Evolutionary conservation across 2,888 invertebrate genomes (phyloP).

Genomic region (Apamea anceps): DNA sequence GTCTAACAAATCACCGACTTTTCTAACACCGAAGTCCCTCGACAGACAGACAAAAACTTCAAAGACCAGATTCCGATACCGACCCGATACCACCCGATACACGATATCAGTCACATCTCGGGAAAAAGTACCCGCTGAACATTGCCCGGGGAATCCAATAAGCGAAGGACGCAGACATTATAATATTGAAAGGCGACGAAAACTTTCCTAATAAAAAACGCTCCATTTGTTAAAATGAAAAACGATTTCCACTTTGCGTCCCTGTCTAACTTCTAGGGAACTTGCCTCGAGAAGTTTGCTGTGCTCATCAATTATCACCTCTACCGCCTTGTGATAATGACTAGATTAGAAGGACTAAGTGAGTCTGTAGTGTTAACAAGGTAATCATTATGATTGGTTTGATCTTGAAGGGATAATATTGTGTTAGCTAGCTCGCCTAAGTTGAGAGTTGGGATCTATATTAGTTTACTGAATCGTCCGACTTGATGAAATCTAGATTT

Average conservation of each 20-base stretch:
- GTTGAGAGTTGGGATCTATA: constrained; percentile 33
- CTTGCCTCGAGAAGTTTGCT: constrained; percentile 38
- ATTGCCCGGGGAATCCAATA: constrained; percentile 75
- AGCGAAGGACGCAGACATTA: constrained; percentile 72
- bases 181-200: constrained; percentile 80
- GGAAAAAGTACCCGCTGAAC: constrained; percentile 52
- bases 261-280: constrained; percentile 56
- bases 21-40: background rate
- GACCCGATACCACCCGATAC: constrained; percentile 45
- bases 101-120: constrained; percentile 43
- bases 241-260: constrained; percentile 73
- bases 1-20: background rate
- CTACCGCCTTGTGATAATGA: constrained; percentile 47
- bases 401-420: constrained; percentile 43
- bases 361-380: constrained; percentile 41
- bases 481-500: constrained; percentile 10
- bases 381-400: constrained; percentile 47
- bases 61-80: constrained; percentile 7
- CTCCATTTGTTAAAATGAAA: constrained; percentile 81
- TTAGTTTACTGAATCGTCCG: constrained; percentile 10
- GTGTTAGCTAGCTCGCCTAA: constrained; percentile 24
- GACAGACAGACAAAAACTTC: constrained; percentile 27
- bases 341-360: constrained; percentile 41
- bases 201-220: constrained; percentile 84
- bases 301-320: constrained; percentile 55